Evolutionary conservation across 2,797 vertebrate species (phyloP), one percentile per base, ranked within the genome.

Genomic region (Premnoplex brunnescens): DNA sequence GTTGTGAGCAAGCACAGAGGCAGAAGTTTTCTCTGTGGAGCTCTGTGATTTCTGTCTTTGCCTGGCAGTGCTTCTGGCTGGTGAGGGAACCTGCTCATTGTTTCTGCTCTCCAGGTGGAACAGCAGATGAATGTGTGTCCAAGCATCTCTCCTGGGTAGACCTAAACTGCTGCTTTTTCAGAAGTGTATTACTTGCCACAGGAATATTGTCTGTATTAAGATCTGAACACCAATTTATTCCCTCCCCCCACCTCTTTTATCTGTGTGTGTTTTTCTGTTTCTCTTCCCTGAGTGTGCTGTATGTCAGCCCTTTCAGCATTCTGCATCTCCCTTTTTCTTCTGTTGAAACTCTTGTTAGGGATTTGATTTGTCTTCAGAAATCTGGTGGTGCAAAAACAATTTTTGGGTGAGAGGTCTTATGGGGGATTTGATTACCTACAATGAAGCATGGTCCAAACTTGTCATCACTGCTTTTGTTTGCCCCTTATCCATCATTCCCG

Each of bases 61-160:
- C 63, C 67, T 54, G 72, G 44, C 2, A 11, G 30, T 39, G 39
- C 12, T 78, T 13, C 63, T 55, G 77, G n/a, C 30, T 72, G 44
- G 34, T 41, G 54, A 18, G 32, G 37, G 24, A 80, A 19, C 23
- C 1, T 3, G 10, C 21, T 79, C 15, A 39, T 58, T 64, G 20
- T 19, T 84, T 59, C 41, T 39, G 24, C 37, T 78, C 2, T 0
- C 55, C 32, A 41, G 51, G 79, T 64, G 32, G 44, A 46, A 46
- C 52, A 58, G 69, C 26, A 59, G 36, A 20, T 48, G 58, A 78
- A 26, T 0, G 0, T 0, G 1, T 48, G 37, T 39, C 63, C 51
- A 15, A 55, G 36, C n/a, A 14, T 37, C 36, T 49, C 69, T 86
- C 20, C 41, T 85, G 68, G 27, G 34, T 66, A 41, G 41, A 54